Evolutionary conservation across 2,888 invertebrate genomes (phyloP).

Genomic region (Coenonympha glycerion): DNA sequence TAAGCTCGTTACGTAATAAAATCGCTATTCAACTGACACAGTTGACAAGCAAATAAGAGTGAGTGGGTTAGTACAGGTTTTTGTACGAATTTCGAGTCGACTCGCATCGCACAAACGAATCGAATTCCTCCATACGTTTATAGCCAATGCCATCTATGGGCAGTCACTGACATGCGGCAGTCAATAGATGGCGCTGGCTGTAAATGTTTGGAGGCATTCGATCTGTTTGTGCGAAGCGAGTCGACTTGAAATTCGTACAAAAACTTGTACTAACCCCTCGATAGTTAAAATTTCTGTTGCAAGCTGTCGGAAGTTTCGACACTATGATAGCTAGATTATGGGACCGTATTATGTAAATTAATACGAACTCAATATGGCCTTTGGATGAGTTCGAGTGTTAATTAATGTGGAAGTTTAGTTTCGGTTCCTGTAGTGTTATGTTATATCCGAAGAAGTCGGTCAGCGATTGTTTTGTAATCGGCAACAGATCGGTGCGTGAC

Average conservation of each 20-base stretch:
- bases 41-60: slow-evolving; percentile 57
- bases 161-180: too few relatives aligned
- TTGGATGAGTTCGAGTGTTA: slow-evolving; percentile 36
- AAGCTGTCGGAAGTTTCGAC: slow-evolving; percentile 65
- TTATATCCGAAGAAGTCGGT: slow-evolving; percentile 21
- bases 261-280: too few relatives aligned
- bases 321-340: slow-evolving; percentile 46
- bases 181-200: too few relatives aligned
- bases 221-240: too few relatives aligned
- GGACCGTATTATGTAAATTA: slow-evolving; percentile 55
- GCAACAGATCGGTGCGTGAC: slow-evolving; percentile 33
- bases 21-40: slow-evolving; percentile 59
- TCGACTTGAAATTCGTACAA: too few relatives aligned
- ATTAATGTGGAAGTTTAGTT: slow-evolving; percentile 26
- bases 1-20: slow-evolving; percentile 54
- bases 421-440: slow-evolving; percentile 9
- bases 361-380: slow-evolving; percentile 22
- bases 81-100: too few relatives aligned
- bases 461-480: slow-evolving; percentile 32
- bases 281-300: slow-evolving; percentile 51
- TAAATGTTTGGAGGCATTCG: too few relatives aligned
- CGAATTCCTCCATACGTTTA: too few relatives aligned
- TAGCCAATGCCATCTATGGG: too few relatives aligned
- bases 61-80: too few relatives aligned
- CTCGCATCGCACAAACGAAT: too few relatives aligned